A percentile compares a stretch with the other conserved stretches of the same genome.
Evolutionary conservation across 2,113 vertebrate species (phyloP).

Genomic region (Chroicocephalus ridibundus): DNA sequence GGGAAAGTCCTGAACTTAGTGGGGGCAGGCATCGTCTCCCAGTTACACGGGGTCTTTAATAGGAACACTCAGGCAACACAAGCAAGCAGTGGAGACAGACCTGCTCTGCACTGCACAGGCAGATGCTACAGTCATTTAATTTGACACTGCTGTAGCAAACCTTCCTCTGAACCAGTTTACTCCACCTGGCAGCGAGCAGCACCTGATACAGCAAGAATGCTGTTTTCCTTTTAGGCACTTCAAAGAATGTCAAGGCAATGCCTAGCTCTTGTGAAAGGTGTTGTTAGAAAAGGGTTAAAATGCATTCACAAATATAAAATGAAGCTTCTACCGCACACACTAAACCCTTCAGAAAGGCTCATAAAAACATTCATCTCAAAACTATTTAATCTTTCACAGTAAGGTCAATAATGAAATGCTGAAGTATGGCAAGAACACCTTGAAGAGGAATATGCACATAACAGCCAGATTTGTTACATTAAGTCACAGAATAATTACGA

Average conservation of each 20-base stretch:
- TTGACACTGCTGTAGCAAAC: too few relatives aligned
- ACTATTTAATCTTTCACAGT: neutral
- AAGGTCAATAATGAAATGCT: neutral
- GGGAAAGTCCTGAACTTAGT: neutral
- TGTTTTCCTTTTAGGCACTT: too few relatives aligned
- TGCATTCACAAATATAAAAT: neutral
- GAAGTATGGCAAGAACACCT: neutral
- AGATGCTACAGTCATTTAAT: neutral
- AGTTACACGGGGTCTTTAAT: too few relatives aligned
- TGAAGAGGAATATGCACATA: neutral
- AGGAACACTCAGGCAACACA: neutral
- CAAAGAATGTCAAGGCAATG: neutral
- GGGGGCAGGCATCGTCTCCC: too few relatives aligned
- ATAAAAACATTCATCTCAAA: neutral
- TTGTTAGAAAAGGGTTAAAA: neutral
- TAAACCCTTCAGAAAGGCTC: neutral
- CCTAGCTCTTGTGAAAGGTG: neutral
- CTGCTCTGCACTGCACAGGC: neutral
- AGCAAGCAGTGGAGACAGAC: neutral
- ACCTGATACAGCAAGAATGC: rapidly evolving
- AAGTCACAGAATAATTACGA: neutral
- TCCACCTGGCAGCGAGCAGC: neutral
- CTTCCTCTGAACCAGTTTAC: neutral
- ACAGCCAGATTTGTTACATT: neutral
- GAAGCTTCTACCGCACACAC: neutral